phyloP scores from a whole-genome alignment of 2,113 vertebrate genomes.

The Phasianus colchicus region DNA sequence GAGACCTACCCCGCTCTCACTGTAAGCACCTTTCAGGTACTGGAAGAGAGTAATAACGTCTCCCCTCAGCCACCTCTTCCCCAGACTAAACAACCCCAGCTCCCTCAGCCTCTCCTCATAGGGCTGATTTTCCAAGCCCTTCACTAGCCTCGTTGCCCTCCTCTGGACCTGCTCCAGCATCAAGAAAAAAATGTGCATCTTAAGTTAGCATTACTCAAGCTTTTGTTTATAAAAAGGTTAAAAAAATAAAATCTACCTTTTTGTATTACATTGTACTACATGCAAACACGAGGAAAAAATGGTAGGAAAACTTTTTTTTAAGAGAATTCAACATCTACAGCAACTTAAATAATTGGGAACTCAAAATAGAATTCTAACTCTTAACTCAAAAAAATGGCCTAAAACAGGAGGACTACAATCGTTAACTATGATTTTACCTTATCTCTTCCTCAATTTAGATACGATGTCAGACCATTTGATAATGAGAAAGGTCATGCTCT shows the following conservation, averaged over 20 bases:
- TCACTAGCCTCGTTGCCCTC: no score
- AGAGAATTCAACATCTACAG: neutral
- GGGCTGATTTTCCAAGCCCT: no score
- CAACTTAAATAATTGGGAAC: neutral
- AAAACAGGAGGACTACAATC: neutral
- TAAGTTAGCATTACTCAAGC: neutral
- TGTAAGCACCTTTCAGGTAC: no score
- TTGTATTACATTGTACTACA: neutral
- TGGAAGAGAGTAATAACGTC: no score
- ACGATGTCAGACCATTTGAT: neutral
- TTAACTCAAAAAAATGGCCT: neutral
- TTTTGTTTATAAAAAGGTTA: neutral
- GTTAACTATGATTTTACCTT: neutral
- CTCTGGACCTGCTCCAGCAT: neutral
- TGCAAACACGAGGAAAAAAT: neutral
- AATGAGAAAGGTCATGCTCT: neutral
- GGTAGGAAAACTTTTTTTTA: neutral
- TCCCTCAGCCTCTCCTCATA: no score
- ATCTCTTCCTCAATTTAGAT: neutral
- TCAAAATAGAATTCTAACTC: neutral
- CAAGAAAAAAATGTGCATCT: rapidly evolving
- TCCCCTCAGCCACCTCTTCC: no score
- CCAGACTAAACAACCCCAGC: no score
- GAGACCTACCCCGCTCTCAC: no score
- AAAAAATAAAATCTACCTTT: neutral